These are phyloP conservation scores for Ataeniobius toweri DNA, from an alignment of 2,797 vertebrate species.

Conservation along the genomic window DNA sequence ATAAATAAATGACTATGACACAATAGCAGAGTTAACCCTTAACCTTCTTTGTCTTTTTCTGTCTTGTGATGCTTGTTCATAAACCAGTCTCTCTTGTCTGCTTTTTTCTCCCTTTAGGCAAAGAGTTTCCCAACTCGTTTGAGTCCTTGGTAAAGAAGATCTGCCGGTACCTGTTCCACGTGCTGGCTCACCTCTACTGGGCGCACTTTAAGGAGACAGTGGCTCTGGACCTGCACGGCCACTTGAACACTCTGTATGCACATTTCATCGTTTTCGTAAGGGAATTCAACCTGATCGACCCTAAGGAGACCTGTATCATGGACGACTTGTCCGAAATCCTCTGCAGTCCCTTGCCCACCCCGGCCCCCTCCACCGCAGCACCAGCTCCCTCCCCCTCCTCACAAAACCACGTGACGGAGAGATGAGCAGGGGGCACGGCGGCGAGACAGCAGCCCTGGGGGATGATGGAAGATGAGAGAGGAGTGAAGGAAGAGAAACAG, in stretches of 20 bases:
- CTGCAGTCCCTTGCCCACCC: constrained; percentile 78
- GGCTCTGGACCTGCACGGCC: constrained; percentile 95
- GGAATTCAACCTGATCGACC: constrained; percentile 98
- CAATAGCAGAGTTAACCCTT: neutral
- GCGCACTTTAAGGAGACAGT: constrained; percentile 98
- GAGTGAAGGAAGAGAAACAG: constrained; percentile 50
- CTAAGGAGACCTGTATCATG: constrained; percentile 98
- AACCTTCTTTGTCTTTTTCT: neutral
- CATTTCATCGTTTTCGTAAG: constrained; percentile 98
- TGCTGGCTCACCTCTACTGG: constrained; percentile 99
- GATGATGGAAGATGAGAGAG: constrained; percentile 69
- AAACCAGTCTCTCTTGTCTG: constrained; percentile 16
- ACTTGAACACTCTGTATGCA: constrained; percentile 97
- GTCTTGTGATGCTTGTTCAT: constrained; percentile 6
- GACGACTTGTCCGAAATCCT: constrained; percentile 98
- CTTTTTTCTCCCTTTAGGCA: constrained; percentile 78
- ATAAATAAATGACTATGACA: neutral
- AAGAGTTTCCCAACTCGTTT: constrained; percentile 96
- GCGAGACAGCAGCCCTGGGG: constrained; percentile 51
- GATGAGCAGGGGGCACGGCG: constrained; percentile 83
- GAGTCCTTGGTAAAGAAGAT: constrained; percentile 98
- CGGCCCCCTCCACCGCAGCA: constrained; percentile 52
- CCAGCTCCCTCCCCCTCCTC: constrained; percentile 80
- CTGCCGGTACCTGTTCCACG: constrained; percentile 95
- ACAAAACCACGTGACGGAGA: constrained; percentile 98